Conservation (phyloP, 1,140 invertebrate species). For the Lepidurus couesii region DNA sequence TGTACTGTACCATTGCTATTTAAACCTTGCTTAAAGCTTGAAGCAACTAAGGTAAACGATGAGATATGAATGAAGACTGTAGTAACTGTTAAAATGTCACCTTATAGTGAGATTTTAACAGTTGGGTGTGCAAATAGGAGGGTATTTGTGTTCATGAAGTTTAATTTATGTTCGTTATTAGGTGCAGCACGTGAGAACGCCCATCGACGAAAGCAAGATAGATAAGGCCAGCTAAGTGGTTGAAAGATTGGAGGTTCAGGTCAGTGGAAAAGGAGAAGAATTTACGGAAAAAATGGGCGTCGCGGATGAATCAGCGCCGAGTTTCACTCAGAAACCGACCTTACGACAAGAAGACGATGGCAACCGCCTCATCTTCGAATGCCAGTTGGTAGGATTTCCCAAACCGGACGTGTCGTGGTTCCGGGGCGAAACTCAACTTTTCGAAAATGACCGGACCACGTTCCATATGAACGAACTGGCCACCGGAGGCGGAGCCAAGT, state of each 20-base stretch:
- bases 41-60: too few relatives aligned
- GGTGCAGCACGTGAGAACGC: slow-evolving; percentile 13
- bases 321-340: slow-evolving; percentile 94
- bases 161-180: neutral
- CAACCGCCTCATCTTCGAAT: slow-evolving; percentile 91
- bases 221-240: slow-evolving; percentile 8
- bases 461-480: slow-evolving; percentile 78
- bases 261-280: neutral
- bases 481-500: slow-evolving; percentile 61
- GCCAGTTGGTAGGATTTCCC: slow-evolving; percentile 77
- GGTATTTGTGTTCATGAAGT: neutral
- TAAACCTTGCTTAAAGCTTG: too few relatives aligned
- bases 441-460: slow-evolving; percentile 73
- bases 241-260: neutral
- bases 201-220: neutral
- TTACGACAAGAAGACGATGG: slow-evolving; percentile 92
- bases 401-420: slow-evolving; percentile 73
- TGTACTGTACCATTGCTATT: too few relatives aligned
- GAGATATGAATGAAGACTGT: too few relatives aligned
- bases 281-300: slow-evolving; percentile 57
- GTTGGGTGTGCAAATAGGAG: neutral
- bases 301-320: slow-evolving; percentile 90
- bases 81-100: neutral
- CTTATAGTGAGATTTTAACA: neutral
- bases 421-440: slow-evolving; percentile 72